A percentile compares a stretch with the other conserved stretches of the same genome.
Conservation (phyloP, 1,140 invertebrate species). For the Dendroctonus ponderosae region DNA sequence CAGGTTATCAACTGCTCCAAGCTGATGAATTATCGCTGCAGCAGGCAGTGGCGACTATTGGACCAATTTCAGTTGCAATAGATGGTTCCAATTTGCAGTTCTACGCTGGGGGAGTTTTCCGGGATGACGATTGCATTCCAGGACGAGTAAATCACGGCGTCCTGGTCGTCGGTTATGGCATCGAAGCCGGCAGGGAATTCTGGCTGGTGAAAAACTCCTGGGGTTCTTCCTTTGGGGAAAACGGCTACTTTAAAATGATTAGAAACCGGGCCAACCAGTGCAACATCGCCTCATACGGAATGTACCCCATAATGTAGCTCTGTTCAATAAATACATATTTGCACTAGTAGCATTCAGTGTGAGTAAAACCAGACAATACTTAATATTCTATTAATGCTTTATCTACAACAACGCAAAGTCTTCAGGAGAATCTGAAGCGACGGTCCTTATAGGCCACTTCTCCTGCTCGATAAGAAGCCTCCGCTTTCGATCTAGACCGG, state of each 20-base stretch:
- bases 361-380: background rate
- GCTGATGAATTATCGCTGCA: constrained; percentile 67
- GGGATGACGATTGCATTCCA: constrained; percentile 43
- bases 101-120: constrained; percentile 37
- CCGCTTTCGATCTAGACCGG: constrained; percentile 55
- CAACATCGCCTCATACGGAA: constrained; percentile 65
- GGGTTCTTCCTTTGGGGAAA: constrained; percentile 77
- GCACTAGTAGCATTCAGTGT: background rate
- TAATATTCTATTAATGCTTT: background rate
- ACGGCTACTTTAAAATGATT: constrained; percentile 88
- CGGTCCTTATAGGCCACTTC: constrained; percentile 72
- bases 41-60: constrained; percentile 79
- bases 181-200: constrained; percentile 63
- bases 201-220: constrained; percentile 88
- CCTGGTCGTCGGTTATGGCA: constrained; percentile 81
- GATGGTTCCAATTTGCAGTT: constrained; percentile 68
- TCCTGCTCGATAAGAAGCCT: constrained; percentile 62
- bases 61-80: constrained; percentile 85
- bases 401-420: background rate
- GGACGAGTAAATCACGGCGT: constrained; percentile 84
- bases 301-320: constrained; percentile 49
- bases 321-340: background rate
- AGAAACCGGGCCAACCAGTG: constrained; percentile 86
- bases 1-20: constrained; percentile 52
- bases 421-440: background rate